phyloP scores from a whole-genome alignment of 2,113 vertebrate species.

The Psophia crepitans region DNA sequence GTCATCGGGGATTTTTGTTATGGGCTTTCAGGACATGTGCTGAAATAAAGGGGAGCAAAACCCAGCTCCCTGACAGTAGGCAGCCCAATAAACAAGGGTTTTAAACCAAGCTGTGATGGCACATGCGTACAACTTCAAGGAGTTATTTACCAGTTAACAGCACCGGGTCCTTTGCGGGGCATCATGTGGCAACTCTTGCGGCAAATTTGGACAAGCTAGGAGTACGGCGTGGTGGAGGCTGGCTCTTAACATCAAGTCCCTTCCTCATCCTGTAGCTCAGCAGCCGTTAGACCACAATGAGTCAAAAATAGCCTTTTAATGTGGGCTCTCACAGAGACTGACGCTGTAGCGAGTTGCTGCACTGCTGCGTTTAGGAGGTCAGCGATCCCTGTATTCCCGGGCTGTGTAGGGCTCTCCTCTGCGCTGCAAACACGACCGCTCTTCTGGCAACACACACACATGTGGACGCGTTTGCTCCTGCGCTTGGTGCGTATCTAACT shows the following conservation, averaged over 20 bases:
- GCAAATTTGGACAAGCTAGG: not conserved
- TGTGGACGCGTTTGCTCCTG: not conserved
- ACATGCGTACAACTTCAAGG: not conserved
- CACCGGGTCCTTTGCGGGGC: not conserved
- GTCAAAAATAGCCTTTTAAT: not conserved
- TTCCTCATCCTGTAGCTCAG: not conserved
- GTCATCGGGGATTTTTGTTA: not conserved
- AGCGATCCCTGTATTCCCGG: not conserved
- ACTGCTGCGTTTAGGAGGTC: not conserved
- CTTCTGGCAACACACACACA: accelerated
- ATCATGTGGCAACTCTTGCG: not conserved
- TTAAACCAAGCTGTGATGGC: not conserved
- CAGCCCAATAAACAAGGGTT: not conserved
- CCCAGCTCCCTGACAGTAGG: not conserved
- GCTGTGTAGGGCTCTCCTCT: not conserved
- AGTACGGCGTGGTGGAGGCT: not conserved
- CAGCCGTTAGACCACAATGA: accelerated
- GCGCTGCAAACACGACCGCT: not conserved
- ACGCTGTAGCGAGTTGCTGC: not conserved
- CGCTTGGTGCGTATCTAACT: not conserved
- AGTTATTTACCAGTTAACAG: not conserved
- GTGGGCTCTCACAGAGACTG: not conserved
- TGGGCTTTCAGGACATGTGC: not conserved
- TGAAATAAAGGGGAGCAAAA: not conserved
- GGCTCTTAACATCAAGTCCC: accelerated